phyloP scores from a whole-genome alignment of 2,797 vertebrate genomes.

The Numenius phaeopus region DNA sequence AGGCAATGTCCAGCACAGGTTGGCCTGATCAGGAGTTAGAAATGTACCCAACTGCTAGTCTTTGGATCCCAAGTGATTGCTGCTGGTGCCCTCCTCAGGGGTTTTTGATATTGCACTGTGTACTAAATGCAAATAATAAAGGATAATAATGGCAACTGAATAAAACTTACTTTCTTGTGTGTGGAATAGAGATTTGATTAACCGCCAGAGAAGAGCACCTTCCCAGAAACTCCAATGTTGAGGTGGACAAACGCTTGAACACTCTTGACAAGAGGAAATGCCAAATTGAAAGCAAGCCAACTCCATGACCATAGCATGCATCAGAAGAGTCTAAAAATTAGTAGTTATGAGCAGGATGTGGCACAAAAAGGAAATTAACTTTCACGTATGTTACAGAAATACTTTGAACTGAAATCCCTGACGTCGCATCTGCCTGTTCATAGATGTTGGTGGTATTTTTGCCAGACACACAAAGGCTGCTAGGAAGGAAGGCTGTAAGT shows the following conservation, averaged over 20 bases:
- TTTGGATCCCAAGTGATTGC: slow-evolving; percentile 37
- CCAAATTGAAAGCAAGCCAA: neutral
- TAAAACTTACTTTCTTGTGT: neutral
- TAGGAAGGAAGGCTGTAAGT: neutral
- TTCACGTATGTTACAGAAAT: neutral
- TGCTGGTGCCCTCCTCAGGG: slow-evolving; percentile 68
- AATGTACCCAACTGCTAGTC: neutral
- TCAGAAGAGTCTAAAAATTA: neutral
- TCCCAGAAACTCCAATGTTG: neutral
- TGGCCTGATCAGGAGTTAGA: neutral
- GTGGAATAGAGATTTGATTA: neutral
- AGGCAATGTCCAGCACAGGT: rapidly evolving
- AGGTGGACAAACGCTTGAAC: neutral
- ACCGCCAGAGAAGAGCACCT: neutral
- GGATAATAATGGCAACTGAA: neutral
- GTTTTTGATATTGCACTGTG: slow-evolving; percentile 49
- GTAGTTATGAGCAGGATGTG: neutral
- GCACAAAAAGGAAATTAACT: neutral
- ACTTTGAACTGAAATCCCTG: neutral
- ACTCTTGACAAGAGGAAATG: neutral
- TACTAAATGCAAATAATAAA: neutral
- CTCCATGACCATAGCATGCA: neutral
- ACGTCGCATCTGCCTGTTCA: neutral
- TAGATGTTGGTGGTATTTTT: neutral
- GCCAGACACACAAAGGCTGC: neutral